Conservation (phyloP, 2,113 vertebrate genomes). For the Anguilla rostrata region DNA sequence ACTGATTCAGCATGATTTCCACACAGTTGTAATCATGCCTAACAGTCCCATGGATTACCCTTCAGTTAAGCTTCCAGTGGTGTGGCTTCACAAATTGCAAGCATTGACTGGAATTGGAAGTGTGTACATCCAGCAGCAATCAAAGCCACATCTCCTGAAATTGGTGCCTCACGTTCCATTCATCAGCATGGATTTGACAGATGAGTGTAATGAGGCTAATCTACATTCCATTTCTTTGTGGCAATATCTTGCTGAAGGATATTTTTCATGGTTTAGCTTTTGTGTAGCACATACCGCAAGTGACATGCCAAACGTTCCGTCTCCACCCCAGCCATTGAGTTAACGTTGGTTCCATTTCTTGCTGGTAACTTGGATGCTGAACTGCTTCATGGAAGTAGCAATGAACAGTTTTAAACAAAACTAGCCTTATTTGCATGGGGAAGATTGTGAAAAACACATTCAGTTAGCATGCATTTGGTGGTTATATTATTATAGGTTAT, state of each 20-base stretch:
- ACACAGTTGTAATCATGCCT: background rate
- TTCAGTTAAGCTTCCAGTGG: background rate
- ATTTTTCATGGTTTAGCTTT: background rate
- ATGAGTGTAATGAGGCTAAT: background rate
- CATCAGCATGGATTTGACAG: background rate
- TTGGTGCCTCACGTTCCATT: background rate
- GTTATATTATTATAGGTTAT: too few relatives aligned
- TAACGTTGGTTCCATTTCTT: too few relatives aligned
- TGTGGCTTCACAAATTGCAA: background rate
- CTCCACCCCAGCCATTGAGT: too few relatives aligned
- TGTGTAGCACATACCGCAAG: background rate
- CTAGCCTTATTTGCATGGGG: too few relatives aligned
- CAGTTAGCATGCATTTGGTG: too few relatives aligned
- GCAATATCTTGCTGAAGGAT: too few relatives aligned
- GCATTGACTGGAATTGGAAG: background rate
- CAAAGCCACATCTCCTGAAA: background rate
- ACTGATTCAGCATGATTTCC: background rate
- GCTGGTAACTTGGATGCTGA: too few relatives aligned
- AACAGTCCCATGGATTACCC: background rate
- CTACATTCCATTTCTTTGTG: background rate
- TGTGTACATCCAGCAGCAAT: background rate
- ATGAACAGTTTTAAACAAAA: too few relatives aligned
- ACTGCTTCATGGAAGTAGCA: too few relatives aligned
- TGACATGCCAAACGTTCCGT: background rate
- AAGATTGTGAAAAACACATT: too few relatives aligned